A percentile compares a stretch with the other conserved stretches of the same genome.
phyloP scores from a whole-genome alignment of 1,140 invertebrate genomes.

The Cyclina sinensis region DNA sequence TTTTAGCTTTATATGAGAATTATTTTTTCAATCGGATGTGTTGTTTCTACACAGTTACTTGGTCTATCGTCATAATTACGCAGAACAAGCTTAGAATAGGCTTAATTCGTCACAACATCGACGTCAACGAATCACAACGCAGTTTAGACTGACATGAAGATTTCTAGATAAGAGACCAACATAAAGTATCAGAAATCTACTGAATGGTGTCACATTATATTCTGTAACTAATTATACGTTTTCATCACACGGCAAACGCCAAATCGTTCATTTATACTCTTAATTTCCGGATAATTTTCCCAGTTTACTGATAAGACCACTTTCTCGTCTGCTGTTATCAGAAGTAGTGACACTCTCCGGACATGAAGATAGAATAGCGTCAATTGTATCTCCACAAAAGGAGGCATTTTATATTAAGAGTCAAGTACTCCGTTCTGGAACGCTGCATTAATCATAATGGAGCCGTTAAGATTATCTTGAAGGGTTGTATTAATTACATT shows the following conservation, averaged over 20 bases:
- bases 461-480: background rate
- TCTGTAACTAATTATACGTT: slow-evolving; percentile 63
- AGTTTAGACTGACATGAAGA: background rate
- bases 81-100: too few species aligned
- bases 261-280: slow-evolving; percentile 53
- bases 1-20: too few species aligned
- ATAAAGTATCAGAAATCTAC: slow-evolving; percentile 16
- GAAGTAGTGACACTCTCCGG: background rate
- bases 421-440: background rate
- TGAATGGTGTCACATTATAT: slow-evolving; percentile 47
- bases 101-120: too few species aligned
- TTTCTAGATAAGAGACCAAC: slow-evolving; percentile 10
- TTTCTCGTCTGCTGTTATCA: slow-evolving; percentile 15
- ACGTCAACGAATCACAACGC: background rate
- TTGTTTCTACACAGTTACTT: too few species aligned
- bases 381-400: slow-evolving; percentile 32
- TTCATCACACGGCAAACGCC: slow-evolving; percentile 46
- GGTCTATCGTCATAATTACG: too few species aligned
- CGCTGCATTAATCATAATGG: slow-evolving; percentile 32
- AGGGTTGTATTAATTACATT: slow-evolving; percentile 22
- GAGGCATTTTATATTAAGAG: slow-evolving; percentile 7
- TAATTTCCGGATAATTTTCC: slow-evolving; percentile 63
- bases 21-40: too few species aligned
- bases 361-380: slow-evolving; percentile 39
- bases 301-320: slow-evolving; percentile 25